A percentile compares a stretch with the other conserved stretches of the same genome.
phyloP scores from a whole-genome alignment of 2,797 vertebrate species.

The Miichthys miiuy region DNA sequence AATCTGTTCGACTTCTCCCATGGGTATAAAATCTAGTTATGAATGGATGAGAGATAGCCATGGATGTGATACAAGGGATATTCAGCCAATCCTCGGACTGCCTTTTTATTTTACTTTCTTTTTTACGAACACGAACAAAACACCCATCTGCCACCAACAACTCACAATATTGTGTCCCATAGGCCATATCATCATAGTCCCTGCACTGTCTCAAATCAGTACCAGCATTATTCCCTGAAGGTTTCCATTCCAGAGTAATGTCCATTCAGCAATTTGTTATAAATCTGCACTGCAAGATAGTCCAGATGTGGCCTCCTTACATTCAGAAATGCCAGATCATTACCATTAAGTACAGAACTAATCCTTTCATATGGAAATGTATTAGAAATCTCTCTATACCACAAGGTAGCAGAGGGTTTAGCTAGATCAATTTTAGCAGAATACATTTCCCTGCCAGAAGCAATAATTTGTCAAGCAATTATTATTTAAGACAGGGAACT shows the following conservation, averaged over 20 bases:
- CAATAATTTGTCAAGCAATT: constrained; percentile 47
- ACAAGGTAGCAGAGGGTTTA: constrained; percentile 10
- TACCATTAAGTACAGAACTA: constrained; percentile 26
- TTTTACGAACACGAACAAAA: constrained; percentile 12
- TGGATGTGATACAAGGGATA: constrained; percentile 29
- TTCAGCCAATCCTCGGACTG: constrained; percentile 8
- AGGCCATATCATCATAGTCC: constrained; percentile 1
- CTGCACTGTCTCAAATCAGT: constrained; percentile 8
- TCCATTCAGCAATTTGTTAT: constrained; percentile 35
- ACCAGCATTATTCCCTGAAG: not conserved
- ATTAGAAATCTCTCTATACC: constrained; percentile 7
- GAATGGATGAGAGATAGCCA: constrained; percentile 47
- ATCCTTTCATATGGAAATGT: constrained; percentile 38
- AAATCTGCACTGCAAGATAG: constrained; percentile 5
- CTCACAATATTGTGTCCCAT: not conserved
- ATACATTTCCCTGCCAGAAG: constrained; percentile 14
- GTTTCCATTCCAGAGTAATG: constrained; percentile 17
- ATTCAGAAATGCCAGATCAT: constrained; percentile 28
- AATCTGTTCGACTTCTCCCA: constrained; percentile 54
- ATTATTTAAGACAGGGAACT: constrained; percentile 29
- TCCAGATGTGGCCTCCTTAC: constrained; percentile 22
- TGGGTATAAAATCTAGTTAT: constrained; percentile 54
- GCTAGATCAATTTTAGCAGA: constrained; percentile 16
- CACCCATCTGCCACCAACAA: not conserved
- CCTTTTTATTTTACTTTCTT: not conserved